Evolutionary conservation across 2,113 vertebrate genomes (phyloP), one percentile per base, ranked within the genome.

Genomic region (Cochlearius cochlearius): DNA sequence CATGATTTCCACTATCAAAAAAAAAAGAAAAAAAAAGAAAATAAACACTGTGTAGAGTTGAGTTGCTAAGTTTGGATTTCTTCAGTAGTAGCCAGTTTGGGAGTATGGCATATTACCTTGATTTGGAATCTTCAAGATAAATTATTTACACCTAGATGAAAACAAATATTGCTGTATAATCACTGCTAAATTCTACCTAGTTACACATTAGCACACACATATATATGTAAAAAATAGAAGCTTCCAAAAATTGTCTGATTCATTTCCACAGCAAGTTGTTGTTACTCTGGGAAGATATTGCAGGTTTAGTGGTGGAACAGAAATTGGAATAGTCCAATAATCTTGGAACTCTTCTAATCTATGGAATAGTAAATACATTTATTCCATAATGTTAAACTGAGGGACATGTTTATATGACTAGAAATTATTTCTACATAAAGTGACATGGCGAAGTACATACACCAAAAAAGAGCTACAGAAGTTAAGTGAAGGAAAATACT

Each of bases 11-110:
- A 95, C 92, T 98, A 92, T 97, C 81, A 73, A 97, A 92, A 92
- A 94, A 71, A 55, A 47, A 47, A 45, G 29, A 32, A 15, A 49
- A 15, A 27, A 27, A 60, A 90, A 97, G 53, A 95, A 97, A 98
- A 98, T 97, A 98, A 98, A 98, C 64, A 75, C 97, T 97, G 89
- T 96, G 92, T 97, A 97, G 97, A 97, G 92, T 79, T 91, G 59
- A 85, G 56, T 85, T 94, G 90, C 52, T 79, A 77, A 81, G 88
- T 90, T 94, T 98, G 78, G 84, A 74, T 98, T 95, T 94, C 93
- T 98, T 96, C 71, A 87, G 20, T 79, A 43, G 43, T 36, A 86
- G 73, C 55, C 13, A 41, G 29, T 84, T 88, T 85, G 80, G 58
- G 62, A 92, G 77, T 76, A 58, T 60, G 22, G 66, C 5, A 0